Evolutionary conservation across 2,888 invertebrate species (phyloP).

Genomic region (Neoaliturus tenellus): DNA sequence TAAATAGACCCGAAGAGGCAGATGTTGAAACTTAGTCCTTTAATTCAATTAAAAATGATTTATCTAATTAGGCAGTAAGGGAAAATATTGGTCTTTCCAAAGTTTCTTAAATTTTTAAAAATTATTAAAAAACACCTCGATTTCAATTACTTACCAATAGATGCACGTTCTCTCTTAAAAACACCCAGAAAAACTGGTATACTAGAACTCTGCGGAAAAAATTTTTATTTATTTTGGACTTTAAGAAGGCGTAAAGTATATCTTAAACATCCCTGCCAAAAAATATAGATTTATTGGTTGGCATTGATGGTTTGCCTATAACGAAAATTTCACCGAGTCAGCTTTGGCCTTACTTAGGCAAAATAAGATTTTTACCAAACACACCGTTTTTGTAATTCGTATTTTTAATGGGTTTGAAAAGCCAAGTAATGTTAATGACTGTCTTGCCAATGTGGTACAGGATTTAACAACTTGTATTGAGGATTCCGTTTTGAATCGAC

Average conservation of each 20-base stretch:
- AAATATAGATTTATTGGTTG: not conserved
- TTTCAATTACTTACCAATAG: not conserved
- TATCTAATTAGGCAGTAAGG: not conserved
- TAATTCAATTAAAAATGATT: not conserved
- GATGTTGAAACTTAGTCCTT: not conserved
- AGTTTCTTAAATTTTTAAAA: not conserved
- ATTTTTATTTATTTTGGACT: not conserved
- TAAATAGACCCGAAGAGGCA: too few relatives aligned
- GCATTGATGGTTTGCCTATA: slow-evolving; percentile 11
- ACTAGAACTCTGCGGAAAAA: not conserved
- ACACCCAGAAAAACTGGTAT: not conserved
- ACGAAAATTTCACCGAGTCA: not conserved
- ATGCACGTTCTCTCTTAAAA: not conserved
- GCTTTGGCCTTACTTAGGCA: slow-evolving; percentile 1
- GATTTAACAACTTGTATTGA: not conserved
- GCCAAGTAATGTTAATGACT: slow-evolving; percentile 34
- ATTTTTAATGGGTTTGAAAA: slow-evolving; percentile 51
- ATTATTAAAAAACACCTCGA: not conserved
- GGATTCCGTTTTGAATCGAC: slow-evolving; percentile 31
- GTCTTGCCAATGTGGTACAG: slow-evolving; percentile 46
- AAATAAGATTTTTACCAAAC: not conserved
- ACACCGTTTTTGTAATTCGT: slow-evolving; percentile 36
- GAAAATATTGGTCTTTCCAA: not conserved
- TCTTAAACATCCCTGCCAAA: not conserved
- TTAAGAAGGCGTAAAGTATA: too few relatives aligned